Percentiles rank a stretch among this genome's conserved stretches.
Conservation (phyloP, 2,113 vertebrate species). For the Urocolius indicus region DNA sequence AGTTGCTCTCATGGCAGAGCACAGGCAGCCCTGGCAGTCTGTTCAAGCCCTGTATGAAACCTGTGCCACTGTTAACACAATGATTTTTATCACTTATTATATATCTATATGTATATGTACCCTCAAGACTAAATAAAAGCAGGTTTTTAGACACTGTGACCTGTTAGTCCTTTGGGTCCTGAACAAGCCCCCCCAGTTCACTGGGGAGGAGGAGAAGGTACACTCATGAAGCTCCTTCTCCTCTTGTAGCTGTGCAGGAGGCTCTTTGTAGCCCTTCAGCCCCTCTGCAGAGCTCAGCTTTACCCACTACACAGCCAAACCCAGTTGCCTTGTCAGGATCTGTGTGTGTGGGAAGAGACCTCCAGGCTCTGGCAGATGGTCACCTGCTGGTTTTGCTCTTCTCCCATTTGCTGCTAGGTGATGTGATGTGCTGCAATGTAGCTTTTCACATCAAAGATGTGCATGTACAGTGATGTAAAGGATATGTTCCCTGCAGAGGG, state of each 20-base stretch:
- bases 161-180: background rate
- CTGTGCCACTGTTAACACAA: background rate
- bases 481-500: background rate
- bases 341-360: background rate
- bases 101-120: background rate
- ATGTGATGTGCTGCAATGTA: background rate
- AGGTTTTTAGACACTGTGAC: background rate
- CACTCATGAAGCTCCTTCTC: background rate
- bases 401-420: background rate
- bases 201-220: background rate
- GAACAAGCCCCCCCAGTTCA: background rate
- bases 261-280: background rate
- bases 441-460: background rate
- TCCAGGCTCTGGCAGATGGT: background rate
- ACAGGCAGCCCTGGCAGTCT: background rate
- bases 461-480: background rate
- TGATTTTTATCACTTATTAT: background rate
- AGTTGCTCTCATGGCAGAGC: background rate
- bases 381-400: background rate
- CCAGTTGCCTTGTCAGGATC: background rate
- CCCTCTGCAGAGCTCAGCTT: background rate
- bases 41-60: background rate
- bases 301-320: background rate
- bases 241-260: background rate
- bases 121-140: background rate